Base-by-base conservation (phyloP, 2,888 invertebrate species). In the Argynnis bischoffii region DNA sequence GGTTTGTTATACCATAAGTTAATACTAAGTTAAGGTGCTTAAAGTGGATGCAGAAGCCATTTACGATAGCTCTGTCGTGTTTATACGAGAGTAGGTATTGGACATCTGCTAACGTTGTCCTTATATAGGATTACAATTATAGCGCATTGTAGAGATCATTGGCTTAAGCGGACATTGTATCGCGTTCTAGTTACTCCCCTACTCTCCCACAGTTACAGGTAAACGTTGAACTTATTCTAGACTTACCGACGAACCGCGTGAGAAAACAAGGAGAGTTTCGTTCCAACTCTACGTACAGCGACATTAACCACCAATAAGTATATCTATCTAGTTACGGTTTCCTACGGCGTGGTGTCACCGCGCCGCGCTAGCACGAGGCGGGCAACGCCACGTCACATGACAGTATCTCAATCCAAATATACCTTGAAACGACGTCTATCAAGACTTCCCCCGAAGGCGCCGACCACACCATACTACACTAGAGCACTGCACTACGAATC, bases 381-480 rank as follows among this genome's bases (percentile, higher is more conserved):
- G 65, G 64, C 56, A 56, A 31, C 63, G 76, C 76, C 76, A 75
- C 76, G 77, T 76, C 76, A 71, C 70, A 72, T 69, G 72, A 74
- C 70, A 72, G 66, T 69, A 60, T 55, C 54, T 48, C 60, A 77
- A 77, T 78, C 77, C 78, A 74, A 74, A 74, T 76, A 73, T 89
- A 92, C 92, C 92, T 92, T 82, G 91, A 86, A 79, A 90, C 84
- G 81, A 90, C 86, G 87, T 92, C 92, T 79, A 92, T 86, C 83
- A 92, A 84, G 84, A 92, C 88, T 84, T 92, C 92, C 79, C 88
- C 89, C 71, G 90, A 84, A 77, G 90, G 89, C 86, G 89, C 83
- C 78, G 92, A 90, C 92, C 92, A 92, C 87, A 92, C 92, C 92
- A 92, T 92, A 86, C 83, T 89, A 88, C 86, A 89, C 89, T 87